phyloP scores from a whole-genome alignment of 2,888 invertebrate species.

The Brachypalpus laphriformis region DNA sequence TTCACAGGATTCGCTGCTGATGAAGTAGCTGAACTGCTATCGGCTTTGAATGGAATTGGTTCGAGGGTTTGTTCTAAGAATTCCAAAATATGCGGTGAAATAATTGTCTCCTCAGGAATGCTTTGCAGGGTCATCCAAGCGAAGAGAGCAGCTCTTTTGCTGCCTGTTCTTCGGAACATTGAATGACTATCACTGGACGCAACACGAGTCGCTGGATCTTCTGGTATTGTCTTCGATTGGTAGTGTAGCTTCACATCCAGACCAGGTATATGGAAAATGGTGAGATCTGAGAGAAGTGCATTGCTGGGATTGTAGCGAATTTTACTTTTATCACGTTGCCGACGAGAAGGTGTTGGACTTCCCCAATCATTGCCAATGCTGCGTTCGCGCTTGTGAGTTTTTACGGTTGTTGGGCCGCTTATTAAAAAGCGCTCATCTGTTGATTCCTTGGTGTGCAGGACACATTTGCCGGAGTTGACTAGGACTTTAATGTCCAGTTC shows the following conservation, averaged over 20 bases:
- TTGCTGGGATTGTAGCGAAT: constrained; percentile 81
- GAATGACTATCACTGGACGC: constrained; percentile 78
- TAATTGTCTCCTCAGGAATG: constrained; percentile 98
- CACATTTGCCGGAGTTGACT: constrained; percentile 98
- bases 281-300: constrained; percentile 88
- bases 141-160: constrained; percentile 94
- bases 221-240: constrained; percentile 89
- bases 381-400: constrained; percentile 81
- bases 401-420: constrained; percentile 78
- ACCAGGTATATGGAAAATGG: constrained; percentile 95
- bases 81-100: constrained; percentile 97
- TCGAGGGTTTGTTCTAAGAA: constrained; percentile 98
- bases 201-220: constrained; percentile 83
- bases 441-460: constrained; percentile 94
- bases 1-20: constrained; percentile 81
- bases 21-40: constrained; percentile 79
- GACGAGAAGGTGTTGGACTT: constrained; percentile 83
- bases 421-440: constrained; percentile 86
- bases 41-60: constrained; percentile 91
- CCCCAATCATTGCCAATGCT: constrained; percentile 83
- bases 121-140: constrained; percentile 98
- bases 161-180: constrained; percentile 85
- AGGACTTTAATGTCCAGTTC: constrained; percentile 98
- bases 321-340: constrained; percentile 82
- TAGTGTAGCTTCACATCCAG: constrained; percentile 95